Conservation (phyloP, 2,888 invertebrate genomes). For the Helicoverpa assulta region DNA sequence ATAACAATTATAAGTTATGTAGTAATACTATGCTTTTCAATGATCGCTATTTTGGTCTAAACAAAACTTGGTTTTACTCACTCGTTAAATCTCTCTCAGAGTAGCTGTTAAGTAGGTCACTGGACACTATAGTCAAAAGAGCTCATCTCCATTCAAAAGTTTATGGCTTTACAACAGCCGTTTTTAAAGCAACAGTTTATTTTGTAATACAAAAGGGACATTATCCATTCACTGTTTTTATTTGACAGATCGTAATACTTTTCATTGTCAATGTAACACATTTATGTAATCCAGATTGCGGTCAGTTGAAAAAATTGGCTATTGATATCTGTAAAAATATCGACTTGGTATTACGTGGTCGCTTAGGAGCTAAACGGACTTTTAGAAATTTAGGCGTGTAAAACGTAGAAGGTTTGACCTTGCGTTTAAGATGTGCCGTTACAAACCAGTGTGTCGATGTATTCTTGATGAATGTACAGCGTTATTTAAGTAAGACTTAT, state of each 20-base stretch:
- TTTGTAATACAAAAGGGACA: conserved; percentile 29
- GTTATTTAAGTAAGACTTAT: too few relatives aligned
- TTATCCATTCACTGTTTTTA: conserved; percentile 28
- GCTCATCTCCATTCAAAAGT: conserved; percentile 26
- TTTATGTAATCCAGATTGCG: conserved; percentile 37
- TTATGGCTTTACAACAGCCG: conserved; percentile 13
- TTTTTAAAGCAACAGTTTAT: conserved; percentile 24
- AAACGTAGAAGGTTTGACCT: too few relatives aligned
- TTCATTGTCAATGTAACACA: conserved; percentile 30
- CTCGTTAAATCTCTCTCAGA: conserved; percentile 7
- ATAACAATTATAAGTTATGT: too few relatives aligned
- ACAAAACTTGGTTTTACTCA: not conserved
- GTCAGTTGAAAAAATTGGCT: conserved; percentile 12
- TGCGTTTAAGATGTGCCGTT: too few relatives aligned
- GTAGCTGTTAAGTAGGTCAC: conserved; percentile 32
- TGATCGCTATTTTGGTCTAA: not conserved
- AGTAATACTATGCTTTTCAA: not conserved
- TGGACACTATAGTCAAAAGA: conserved; percentile 29
- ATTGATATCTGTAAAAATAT: not conserved
- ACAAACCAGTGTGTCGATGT: too few relatives aligned
- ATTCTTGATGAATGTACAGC: too few relatives aligned
- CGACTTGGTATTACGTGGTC: not conserved
- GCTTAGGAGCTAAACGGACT: not conserved
- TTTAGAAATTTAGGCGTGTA: not conserved
- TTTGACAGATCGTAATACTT: conserved; percentile 25